These are phyloP conservation scores for Cataglyphis altisquamis DNA, from an alignment of 2,888 invertebrate genomes.

Conservation along the genomic window DNA sequence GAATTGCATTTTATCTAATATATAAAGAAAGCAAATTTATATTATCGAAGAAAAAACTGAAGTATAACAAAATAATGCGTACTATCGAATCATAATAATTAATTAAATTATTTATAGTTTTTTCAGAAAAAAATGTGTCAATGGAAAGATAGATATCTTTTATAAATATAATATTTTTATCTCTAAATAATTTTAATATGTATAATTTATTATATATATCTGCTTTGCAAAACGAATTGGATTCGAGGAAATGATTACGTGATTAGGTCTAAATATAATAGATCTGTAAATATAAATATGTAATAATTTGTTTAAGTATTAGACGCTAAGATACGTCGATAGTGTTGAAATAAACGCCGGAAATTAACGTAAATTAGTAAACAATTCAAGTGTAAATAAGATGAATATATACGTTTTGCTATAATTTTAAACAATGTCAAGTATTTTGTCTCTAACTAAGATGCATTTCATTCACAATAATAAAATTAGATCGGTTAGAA, in stretches of 20 bases:
- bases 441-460: constrained; percentile 12
- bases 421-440: constrained; percentile 36
- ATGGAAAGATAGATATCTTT: background rate
- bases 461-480: constrained; percentile 60
- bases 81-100: background rate
- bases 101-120: background rate
- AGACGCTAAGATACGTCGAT: background rate
- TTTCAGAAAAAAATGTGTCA: background rate
- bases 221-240: background rate
- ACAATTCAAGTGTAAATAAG: constrained; percentile 33
- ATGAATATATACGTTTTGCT: constrained; percentile 54
- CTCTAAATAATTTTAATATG: background rate
- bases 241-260: background rate
- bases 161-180: constrained; percentile 4
- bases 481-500: constrained; percentile 74
- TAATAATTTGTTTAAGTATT: background rate
- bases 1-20: background rate
- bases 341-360: constrained; percentile 24
- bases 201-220: background rate
- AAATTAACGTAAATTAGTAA: background rate
- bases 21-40: background rate
- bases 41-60: background rate
- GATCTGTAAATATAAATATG: background rate
- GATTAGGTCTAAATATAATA: background rate
- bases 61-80: background rate